Percentiles rank a stretch among this genome's conserved stretches.
These are phyloP conservation scores for Coccyzus lansbergi DNA, from an alignment of 2,797 vertebrate species.

Conservation along the genomic window DNA sequence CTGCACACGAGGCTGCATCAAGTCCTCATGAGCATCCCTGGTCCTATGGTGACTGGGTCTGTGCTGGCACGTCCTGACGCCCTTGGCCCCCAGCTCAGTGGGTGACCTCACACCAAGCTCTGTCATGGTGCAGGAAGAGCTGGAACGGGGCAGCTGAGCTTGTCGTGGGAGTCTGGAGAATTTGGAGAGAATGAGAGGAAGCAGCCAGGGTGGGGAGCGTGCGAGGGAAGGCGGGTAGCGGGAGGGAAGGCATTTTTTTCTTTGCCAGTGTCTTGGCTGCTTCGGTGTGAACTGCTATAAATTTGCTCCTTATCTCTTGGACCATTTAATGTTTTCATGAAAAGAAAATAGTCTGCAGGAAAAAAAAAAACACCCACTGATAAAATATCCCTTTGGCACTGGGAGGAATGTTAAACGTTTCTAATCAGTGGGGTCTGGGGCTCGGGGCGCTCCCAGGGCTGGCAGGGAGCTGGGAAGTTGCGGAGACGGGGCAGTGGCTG, in stretches of 20 bases:
- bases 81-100: neutral
- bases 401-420: conserved; percentile 62
- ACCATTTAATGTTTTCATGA: conserved; percentile 73
- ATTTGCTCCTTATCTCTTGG: conserved; percentile 76
- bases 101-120: conserved; percentile 41
- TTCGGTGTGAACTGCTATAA: conserved; percentile 78
- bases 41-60: accelerated
- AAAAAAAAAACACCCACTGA: conserved; percentile 28
- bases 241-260: conserved; percentile 76
- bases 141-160: neutral
- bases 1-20: too few relatives aligned
- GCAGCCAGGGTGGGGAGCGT: conserved; percentile 51
- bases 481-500: neutral
- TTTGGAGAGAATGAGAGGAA: conserved; percentile 82
- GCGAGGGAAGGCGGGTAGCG: conserved; percentile 39
- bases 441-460: neutral
- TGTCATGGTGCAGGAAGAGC: conserved; percentile 73
- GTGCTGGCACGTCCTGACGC: neutral
- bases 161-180: conserved; percentile 70
- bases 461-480: neutral
- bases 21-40: neutral
- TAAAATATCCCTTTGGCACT: conserved; percentile 67
- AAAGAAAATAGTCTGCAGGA: conserved; percentile 77
- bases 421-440: conserved; percentile 63
- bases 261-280: conserved; percentile 79